Evolutionary conservation across 1,140 invertebrate genomes (phyloP), one percentile per base, ranked within the genome.

Genomic region (Drosophila novamexicana): DNA sequence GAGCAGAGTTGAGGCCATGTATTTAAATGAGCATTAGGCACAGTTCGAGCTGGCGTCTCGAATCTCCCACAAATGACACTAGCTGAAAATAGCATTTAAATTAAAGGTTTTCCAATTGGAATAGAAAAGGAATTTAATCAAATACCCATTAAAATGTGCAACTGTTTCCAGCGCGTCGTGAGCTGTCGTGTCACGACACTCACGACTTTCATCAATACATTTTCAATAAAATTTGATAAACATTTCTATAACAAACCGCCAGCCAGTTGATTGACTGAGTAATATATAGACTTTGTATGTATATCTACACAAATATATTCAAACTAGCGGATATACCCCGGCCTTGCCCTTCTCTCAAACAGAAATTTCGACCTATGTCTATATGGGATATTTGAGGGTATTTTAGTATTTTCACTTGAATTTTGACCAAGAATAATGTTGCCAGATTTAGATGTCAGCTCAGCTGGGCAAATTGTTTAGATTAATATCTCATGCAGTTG

Each of bases 1-100:
- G 12, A 40, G 42, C 34, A 61, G 34, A 34, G 12, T 56, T 9
- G 12, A 16, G 7, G 8, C n/a, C 37, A 14, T 49, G 39, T 75
- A 70, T 64, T 70, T 45, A 70, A 75, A 75, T 70, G 18, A 58
- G 72, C 44, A 36, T 70, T 42, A 58, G 70, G 57, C 29, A 7
- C 9, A 59, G 47, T 45, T 68, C 37, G 6, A 18, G 57, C 57
- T 47, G 57, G 57, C 40, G 40, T 52, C 16, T 61, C 37, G 67
- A 70, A 54, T 70, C 18, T 12, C 44, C 32, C 22, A 12, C 7
- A 29, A 72, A 73, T 47, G 49, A 54, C 36, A 61, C 56, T 12
- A 47, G 70, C 64, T 61, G 16, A 57, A 66, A 44, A 12, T 36
- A 47, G 44, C 32, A 36, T 34, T 49, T 12, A 59, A 59, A 59